These are phyloP conservation scores for Brachyhypopomus occidentalis DNA, from an alignment of 2,113 vertebrate genomes.

Conservation along the genomic window DNA sequence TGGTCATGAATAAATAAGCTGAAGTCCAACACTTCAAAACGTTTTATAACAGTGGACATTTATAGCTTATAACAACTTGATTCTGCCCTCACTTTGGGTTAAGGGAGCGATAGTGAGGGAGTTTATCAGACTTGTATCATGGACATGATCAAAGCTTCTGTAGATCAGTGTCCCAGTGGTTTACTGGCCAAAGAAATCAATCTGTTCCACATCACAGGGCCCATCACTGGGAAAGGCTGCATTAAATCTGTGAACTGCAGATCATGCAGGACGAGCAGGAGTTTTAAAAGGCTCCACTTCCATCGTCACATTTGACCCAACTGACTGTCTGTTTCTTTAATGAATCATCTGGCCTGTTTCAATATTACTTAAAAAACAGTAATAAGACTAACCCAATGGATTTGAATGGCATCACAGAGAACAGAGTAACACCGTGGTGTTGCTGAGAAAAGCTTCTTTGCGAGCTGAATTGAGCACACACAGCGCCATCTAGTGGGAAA, in stretches of 20 bases:
- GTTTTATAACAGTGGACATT: background rate
- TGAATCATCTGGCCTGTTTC: background rate
- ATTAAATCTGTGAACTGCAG: background rate
- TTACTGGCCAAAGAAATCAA: background rate
- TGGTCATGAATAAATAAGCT: background rate
- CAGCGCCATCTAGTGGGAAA: slow-evolving; percentile 63
- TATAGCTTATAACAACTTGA: slow-evolving; percentile 13
- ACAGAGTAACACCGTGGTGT: background rate
- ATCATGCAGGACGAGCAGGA: background rate
- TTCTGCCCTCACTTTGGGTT: background rate
- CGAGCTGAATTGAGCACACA: slow-evolving; percentile 28
- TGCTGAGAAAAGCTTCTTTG: background rate
- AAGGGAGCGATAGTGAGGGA: background rate
- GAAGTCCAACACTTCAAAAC: slow-evolving; percentile 5
- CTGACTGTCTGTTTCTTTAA: background rate
- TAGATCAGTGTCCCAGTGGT: background rate
- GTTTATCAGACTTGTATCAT: background rate
- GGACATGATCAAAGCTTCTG: background rate
- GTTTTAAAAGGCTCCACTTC: background rate
- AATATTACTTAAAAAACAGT: background rate
- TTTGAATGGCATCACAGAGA: background rate
- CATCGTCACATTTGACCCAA: background rate
- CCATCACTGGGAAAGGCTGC: background rate
- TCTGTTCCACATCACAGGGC: background rate
- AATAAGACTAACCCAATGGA: background rate